Evolutionary conservation across 2,888 invertebrate species (phyloP), one percentile per base, ranked within the genome.

Genomic region (Himalopsyche japonica): DNA sequence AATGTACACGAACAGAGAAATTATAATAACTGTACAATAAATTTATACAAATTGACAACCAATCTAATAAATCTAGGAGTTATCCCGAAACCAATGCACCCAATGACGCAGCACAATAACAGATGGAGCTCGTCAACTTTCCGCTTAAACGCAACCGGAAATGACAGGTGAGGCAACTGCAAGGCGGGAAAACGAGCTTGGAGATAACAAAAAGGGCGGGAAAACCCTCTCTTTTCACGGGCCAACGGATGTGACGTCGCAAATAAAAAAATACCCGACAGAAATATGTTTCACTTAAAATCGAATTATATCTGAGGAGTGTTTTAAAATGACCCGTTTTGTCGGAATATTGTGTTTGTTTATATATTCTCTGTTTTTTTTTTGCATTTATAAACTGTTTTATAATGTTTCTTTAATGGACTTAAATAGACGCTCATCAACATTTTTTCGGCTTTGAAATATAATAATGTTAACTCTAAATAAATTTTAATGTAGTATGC

Each of bases 131-230:
- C 57, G 57, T 57, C 57, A 57, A 57, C 57, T 57, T 57, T 57
- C 57, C 57, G 57, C 57, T 57, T 57, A 57, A 57, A 57, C 57
- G 80, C 49, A 82, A 76, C 78, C 82, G 82, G 82, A 82, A 79
- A 82, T 82, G 57, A 79, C 78, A 79, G 82, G 78, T 82, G 81
- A 81, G 24, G 57, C 20, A 57, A 57, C 48, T 78, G 81, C 32
- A 64, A n/a, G 64, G n/a, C 32, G 81, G 81, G 18, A 70, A 64
- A 64, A 81, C 32, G 70, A 64, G 70, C 57, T 24, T n/a, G 27
- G n/a, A 49, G 64, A 80, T 27, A 80, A 24, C 57, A 57, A 57
- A 57, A 57, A 57, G 57, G 57, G 57, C 57, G 57, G 57, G 57
- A 57, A 43, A 57, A 57, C 57, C 57, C 20, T 57, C 57, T 57